Conservation (phyloP, 2,888 invertebrate species). For the Phymatocera aterrima region DNA sequence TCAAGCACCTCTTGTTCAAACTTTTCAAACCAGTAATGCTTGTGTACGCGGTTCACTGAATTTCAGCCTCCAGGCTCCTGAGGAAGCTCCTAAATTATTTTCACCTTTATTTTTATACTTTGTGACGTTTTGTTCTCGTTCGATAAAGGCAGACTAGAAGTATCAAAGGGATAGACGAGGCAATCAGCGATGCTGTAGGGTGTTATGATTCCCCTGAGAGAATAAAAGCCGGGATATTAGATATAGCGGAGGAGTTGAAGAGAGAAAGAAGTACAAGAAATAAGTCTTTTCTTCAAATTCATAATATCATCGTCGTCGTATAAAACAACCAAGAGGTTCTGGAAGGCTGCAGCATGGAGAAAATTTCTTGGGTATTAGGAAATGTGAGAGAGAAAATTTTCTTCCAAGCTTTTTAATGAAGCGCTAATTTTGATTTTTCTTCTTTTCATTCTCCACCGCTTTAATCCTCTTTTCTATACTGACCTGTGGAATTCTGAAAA, state of each 20-base stretch:
- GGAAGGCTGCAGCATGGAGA: not conserved
- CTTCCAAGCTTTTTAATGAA: too few species aligned
- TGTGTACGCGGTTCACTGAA: too few species aligned
- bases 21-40: too few species aligned
- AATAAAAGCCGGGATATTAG: constrained; percentile 55
- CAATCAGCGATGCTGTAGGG: not conserved
- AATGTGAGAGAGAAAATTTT: not conserved
- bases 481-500: constrained; percentile 92
- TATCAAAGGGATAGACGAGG: not conserved
- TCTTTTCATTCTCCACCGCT: not conserved
- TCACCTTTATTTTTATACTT: too few species aligned
- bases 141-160: too few species aligned
- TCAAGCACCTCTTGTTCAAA: too few species aligned
- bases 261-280: constrained; percentile 64
- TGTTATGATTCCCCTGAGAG: constrained; percentile 37
- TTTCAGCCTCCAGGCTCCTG: too few species aligned
- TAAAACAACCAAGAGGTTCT: constrained; percentile 5
- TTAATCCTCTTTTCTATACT: too few species aligned
- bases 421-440: not conserved
- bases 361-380: too few species aligned
- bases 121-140: too few species aligned
- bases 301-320: constrained; percentile 13
- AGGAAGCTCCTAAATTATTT: too few species aligned
- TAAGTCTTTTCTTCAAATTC: constrained; percentile 60
- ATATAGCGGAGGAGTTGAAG: constrained; percentile 53